Evolutionary conservation across 2,113 vertebrate species (phyloP).

Genomic region (human): DNA sequence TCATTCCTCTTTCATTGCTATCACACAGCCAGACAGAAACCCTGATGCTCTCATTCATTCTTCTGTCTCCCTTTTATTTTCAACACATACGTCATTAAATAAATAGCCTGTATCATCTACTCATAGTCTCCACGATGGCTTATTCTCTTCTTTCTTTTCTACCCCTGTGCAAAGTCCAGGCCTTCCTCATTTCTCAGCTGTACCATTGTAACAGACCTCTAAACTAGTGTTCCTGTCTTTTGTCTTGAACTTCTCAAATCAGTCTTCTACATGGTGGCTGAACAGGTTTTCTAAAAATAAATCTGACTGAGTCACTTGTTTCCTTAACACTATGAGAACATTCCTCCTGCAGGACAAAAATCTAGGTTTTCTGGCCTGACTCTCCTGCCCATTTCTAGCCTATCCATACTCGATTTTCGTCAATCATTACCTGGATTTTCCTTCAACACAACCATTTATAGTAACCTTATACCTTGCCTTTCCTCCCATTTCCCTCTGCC

Average conservation of each 20-base stretch:
- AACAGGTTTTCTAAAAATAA: constrained; percentile 14
- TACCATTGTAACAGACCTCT: fast-evolving
- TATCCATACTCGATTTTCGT: neutral
- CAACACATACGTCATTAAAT: neutral
- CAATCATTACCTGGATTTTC: neutral
- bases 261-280: neutral
- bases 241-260: neutral
- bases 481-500: neutral
- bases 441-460: neutral
- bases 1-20: neutral
- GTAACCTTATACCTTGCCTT: neutral
- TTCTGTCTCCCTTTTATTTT: neutral
- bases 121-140: fast-evolving
- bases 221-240: neutral
- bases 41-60: neutral
- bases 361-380: neutral
- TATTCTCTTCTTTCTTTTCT: neutral
- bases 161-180: neutral
- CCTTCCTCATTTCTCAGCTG: neutral
- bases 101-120: neutral
- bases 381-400: neutral
- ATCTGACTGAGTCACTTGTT: neutral
- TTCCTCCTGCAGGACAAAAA: neutral
- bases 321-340: neutral
- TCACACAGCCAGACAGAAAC: neutral